Base-by-base conservation (phyloP, 2,113 vertebrate genomes). In the Phrynocephalus versicolor region DNA sequence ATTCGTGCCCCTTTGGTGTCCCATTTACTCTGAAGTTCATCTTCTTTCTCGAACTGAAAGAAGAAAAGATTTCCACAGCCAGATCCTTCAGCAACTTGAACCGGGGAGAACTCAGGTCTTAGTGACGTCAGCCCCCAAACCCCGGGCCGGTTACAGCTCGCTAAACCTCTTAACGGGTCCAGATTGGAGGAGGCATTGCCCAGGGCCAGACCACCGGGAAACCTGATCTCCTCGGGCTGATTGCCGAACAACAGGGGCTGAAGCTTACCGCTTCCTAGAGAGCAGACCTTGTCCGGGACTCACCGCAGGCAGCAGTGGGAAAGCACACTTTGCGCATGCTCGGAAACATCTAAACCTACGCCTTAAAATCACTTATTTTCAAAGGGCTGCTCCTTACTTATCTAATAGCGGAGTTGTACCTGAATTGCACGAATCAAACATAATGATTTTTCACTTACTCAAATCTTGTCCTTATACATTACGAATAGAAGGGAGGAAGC, bases 111-210 rank as follows among this genome's bases (percentile, higher is more conserved):
- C 15, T 21, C 14, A 9, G 35, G 19, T 21, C 30, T 30, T 14
- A 13, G 64, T 3, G 37, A 51, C 10, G 30, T 30, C 15, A 27
- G 64, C 45, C 16, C 14, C 73, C 14, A 30, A 19, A 14, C 74
- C 41, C 57, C 2, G 72, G 37, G 16, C 45, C 60, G 33, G 37
- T 35, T 15, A 14, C 75, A 30, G 83, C 25, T 51, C 1, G 75
- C 13, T 58, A 58, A 39, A 25, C n/a, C 75, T 58, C 51, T 30
- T 60, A 58, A n/a, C 16, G 75, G 58, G 27, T 64, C 58, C 83
- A 85, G 65, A 58, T 85, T 80, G 84, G 69, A 85, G 58, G 45
- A 58, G 77, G 57, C 58, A 15, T 51, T 64, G 8, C 77, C 35
- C 84, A 35, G 58, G 35, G 33, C n/a, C 3, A 5, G 6, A 37